Conservation (phyloP, 1,140 invertebrate genomes). For the Atopsyche davidsoni region DNA sequence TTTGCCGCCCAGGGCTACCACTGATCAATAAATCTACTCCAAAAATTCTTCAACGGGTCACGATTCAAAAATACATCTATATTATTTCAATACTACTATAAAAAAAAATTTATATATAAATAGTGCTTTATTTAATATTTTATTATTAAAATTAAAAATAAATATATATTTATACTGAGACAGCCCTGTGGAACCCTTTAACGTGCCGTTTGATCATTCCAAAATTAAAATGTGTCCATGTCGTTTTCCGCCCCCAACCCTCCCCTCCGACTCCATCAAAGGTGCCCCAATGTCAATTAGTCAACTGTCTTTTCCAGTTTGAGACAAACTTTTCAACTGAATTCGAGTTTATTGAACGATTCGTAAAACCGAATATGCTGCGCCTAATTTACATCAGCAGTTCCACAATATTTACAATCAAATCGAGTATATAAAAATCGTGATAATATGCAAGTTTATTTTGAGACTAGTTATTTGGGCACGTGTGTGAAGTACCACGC, state of each 20-base stretch:
- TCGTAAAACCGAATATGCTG: neutral
- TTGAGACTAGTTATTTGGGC: no score
- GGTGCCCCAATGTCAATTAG: constrained; percentile 13
- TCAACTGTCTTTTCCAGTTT: constrained; percentile 23
- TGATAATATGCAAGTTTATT: no score
- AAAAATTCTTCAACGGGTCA: no score
- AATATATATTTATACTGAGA: neutral
- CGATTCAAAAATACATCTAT: no score
- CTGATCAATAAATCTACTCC: neutral
- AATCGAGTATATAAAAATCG: no score
- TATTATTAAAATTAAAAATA: neutral
- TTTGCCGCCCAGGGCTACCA: no score
- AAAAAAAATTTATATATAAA: no score
- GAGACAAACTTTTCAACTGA: neutral
- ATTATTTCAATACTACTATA: no score
- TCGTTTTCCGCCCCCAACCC: constrained; percentile 9
- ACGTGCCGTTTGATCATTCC: constrained; percentile 25
- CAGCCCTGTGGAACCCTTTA: constrained; percentile 3
- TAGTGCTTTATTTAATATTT: no score
- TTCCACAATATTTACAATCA: no score
- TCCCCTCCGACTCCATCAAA: neutral
- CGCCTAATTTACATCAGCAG: no score
- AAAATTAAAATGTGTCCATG: constrained; percentile 27
- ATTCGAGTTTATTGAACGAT: neutral
- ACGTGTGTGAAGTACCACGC: no score